Evolutionary conservation across 2,113 vertebrate species (phyloP).

Genomic region (Sturnus vulgaris): DNA sequence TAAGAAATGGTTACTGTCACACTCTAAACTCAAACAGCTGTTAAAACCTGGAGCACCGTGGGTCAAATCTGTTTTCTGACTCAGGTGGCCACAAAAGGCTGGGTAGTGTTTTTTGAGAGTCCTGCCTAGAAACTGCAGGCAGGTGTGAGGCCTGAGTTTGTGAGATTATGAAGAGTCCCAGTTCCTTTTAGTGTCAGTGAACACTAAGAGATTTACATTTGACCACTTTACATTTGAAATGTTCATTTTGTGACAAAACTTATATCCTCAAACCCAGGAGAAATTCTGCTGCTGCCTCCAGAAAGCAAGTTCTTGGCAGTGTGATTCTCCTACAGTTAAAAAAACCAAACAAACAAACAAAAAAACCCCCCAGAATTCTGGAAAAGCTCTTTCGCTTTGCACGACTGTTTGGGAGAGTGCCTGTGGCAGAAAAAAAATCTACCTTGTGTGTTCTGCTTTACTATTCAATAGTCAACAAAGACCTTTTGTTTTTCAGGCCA

Average conservation of each 20-base stretch:
- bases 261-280: background rate
- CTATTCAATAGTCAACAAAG: background rate
- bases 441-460: background rate
- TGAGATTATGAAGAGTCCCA: background rate
- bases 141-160: background rate
- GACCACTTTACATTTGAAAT: background rate
- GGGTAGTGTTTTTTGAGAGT: background rate
- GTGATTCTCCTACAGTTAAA: background rate
- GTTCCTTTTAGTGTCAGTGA: background rate
- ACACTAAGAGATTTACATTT: background rate
- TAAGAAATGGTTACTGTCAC: background rate
- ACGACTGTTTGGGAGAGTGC: background rate
- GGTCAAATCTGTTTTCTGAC: background rate
- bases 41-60: background rate
- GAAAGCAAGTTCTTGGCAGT: background rate
- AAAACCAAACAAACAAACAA: too few species aligned
- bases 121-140: background rate
- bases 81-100: background rate
- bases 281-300: background rate
- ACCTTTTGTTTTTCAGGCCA: constrained; percentile 67
- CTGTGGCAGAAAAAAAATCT: background rate
- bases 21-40: background rate
- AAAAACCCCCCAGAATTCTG: too few species aligned
- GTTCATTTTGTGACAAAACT: background rate
- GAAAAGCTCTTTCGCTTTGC: background rate